Conservation (phyloP, 2,797 vertebrate genomes). For the Coilia nasus region DNA sequence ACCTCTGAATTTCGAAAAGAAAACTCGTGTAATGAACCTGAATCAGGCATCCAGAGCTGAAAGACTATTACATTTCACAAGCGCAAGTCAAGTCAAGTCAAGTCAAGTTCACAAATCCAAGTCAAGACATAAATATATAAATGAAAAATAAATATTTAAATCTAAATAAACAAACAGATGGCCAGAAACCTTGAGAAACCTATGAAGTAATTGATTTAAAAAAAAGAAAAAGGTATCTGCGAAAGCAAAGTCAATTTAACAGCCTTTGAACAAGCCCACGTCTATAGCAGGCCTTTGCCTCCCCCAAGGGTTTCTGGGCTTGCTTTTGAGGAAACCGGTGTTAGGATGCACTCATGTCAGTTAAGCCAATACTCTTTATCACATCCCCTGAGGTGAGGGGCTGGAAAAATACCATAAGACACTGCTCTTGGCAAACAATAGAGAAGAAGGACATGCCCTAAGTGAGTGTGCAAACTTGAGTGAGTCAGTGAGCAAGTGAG, state of each 20-base stretch:
- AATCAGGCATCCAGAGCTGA: neutral
- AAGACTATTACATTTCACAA: neutral
- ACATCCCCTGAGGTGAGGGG: constrained; percentile 67
- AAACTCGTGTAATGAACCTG: neutral
- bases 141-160: neutral
- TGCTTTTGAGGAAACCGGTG: constrained; percentile 75
- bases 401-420: constrained; percentile 74
- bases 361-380: constrained; percentile 66
- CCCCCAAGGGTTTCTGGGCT: constrained; percentile 63
- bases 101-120: neutral
- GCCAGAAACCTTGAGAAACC: neutral
- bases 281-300: constrained; percentile 51
- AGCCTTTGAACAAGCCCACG: constrained; percentile 66
- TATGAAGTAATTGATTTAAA: neutral
- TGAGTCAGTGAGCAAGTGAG: neutral
- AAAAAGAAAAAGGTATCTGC: constrained; percentile 22
- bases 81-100: neutral
- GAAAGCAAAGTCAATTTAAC: constrained; percentile 39
- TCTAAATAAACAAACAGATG: neutral
- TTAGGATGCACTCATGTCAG: constrained; percentile 79
- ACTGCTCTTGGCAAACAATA: neutral
- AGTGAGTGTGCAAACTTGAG: neutral
- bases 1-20: neutral
- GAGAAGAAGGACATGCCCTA: neutral
- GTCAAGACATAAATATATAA: neutral